phyloP scores from a whole-genome alignment of 2,797 vertebrate genomes.

The Simalia tracyae region DNA sequence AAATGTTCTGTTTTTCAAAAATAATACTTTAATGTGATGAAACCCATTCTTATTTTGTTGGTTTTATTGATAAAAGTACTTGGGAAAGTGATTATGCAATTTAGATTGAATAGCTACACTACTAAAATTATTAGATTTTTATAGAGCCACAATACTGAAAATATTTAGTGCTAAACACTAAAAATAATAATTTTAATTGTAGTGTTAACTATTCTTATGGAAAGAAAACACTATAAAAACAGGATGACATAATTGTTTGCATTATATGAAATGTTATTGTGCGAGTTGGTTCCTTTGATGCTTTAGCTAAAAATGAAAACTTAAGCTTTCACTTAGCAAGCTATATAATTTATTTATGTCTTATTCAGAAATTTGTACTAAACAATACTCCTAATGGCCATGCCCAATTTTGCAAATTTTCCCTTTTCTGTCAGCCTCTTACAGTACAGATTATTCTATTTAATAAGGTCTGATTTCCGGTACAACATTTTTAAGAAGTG shows the following conservation, averaged over 20 bases:
- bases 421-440: not conserved
- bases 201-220: not conserved
- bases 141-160: not conserved
- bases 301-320: not conserved
- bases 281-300: not conserved
- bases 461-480: not conserved
- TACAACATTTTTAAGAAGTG: not conserved
- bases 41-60: not conserved
- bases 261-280: not conserved
- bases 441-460: not conserved
- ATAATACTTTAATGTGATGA: not conserved
- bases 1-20: not conserved
- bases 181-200: not conserved
- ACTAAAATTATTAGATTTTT: not conserved
- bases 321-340: not conserved
- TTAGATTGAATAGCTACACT: not conserved
- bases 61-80: slow-evolving; percentile 1
- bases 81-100: not conserved
- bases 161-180: not conserved
- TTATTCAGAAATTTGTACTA: not conserved
- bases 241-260: not conserved
- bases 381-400: not conserved
- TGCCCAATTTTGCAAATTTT: not conserved
- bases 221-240: not conserved
- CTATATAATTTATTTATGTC: not conserved